Percentiles rank a stretch among this genome's conserved stretches.
Evolutionary conservation across 2,113 vertebrate species (phyloP).

Genomic region (Sinocyclocheilus anophthalmus): DNA sequence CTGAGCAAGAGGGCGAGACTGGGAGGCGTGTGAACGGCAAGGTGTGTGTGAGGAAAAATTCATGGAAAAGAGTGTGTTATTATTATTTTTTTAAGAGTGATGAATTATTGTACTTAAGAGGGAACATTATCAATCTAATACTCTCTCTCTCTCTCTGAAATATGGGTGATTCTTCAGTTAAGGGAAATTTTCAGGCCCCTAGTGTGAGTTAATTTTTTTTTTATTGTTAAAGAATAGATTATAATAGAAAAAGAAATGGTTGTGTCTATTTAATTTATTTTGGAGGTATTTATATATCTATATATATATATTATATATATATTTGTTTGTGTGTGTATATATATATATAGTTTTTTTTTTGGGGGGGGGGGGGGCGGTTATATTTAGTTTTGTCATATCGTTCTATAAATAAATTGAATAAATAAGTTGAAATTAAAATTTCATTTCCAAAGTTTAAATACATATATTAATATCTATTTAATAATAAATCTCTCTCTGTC

Average conservation of each 20-base stretch:
- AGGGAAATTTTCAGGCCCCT: neutral
- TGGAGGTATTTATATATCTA: too few species aligned
- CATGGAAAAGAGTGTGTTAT: slow-evolving; percentile 27
- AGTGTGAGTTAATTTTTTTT: neutral
- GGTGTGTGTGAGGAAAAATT: neutral
- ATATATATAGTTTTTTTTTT: too few species aligned
- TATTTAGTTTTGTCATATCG: too few species aligned
- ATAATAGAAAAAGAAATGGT: neutral
- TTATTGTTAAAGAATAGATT: neutral
- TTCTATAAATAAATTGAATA: too few species aligned
- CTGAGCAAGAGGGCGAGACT: slow-evolving; percentile 53
- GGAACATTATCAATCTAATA: neutral
- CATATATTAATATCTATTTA: too few species aligned
- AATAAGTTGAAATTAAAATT: too few species aligned
- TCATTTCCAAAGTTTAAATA: neutral
- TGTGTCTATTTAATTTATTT: neutral
- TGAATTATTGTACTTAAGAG: slow-evolving; percentile 32
- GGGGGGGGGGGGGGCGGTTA: too few species aligned
- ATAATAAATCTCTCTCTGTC: neutral
- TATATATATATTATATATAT: too few species aligned
- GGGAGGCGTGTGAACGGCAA: slow-evolving; percentile 51
- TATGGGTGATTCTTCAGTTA: neutral
- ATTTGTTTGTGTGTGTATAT: too few species aligned
- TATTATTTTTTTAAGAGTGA: slow-evolving; percentile 25
- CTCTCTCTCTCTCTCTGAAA: neutral